Evolutionary conservation across 2,888 invertebrate genomes (phyloP), one percentile per base, ranked within the genome.

Genomic region (Camponotus fellah): DNA sequence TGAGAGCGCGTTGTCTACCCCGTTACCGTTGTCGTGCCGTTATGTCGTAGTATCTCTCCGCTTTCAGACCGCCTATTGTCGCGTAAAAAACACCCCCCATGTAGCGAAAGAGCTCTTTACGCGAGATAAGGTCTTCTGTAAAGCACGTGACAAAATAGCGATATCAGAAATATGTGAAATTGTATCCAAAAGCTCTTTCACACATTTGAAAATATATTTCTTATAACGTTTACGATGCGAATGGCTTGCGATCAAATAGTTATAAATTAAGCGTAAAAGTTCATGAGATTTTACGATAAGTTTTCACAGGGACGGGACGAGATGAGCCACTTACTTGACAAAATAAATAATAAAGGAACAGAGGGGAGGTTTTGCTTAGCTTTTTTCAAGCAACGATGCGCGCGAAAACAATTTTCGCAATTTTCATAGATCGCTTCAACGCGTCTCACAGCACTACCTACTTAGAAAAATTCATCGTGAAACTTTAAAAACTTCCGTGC

Each of bases 1-100:
- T 69, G 65, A 68, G 46, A 66, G 64, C 56, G 12, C 58, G 79
- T 69, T 72, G 46, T 62, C 46, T 62, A 60, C 21, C 21, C 60
- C 79, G 37, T 69, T 79, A 37, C 10, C 58, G 43, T 60, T 66
- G 49, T 46, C 62, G 68, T 66, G 4, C 12, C 32, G 53, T 77
- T 49, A 80, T 26, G 43, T 62, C 79, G 53, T 46, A 37, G 46
- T 21, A 34, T 71, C 56, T 71, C 56, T 79, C 71, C 80, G 21
- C 64, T 82, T 66, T 77, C 37, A 60, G 49, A 77, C 53, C 37
- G 65, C 37, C 68, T 56, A 79, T 68, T 62, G 49, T 58, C 46
- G 60, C 68, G 53, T 76, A 64, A 81, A 65, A 64, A 53, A 65
- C 49, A 53, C 49, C n/a, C 12, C 68, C 43, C 37, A 46, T 56